Base-by-base conservation (phyloP, 2,797 vertebrate genomes). In the Pelochelys cantorii region DNA sequence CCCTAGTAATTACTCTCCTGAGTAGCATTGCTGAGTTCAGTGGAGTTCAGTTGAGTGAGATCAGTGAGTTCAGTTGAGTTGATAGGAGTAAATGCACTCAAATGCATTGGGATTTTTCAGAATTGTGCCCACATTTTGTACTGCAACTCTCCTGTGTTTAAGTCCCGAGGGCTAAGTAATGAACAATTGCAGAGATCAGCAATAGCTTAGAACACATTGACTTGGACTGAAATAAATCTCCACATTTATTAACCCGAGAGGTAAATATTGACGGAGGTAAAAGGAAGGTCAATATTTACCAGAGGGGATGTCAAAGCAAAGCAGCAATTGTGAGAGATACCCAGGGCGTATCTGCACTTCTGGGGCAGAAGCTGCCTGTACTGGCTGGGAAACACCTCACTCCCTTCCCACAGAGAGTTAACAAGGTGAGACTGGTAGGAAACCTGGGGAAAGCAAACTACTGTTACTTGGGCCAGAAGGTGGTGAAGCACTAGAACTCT, bases 211-310 rank as follows among this genome's bases (percentile, higher is more conserved):
- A 84, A 60, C 37, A n/a, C 60, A 89, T 53, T n/a, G 85, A 92
- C 91, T 88, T 90, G 15, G 25, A 25, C 56, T 22, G 48, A 86
- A 75, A 65, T 31, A 88, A 85, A 83, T 65, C 27, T 84, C 90
- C 93, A 81, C 86, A 87, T 91, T 92, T 96, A 94, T 90, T 88
- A 94, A 95, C 54, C 86, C 78, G 60, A 93, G 82, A 93, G 60
- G 60, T 90, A 94, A 92, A 86, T 95, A 93, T 90, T 94, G 91
- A 92, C 80, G 60, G 1, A n/a, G 81, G 91, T 89, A 90, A 89
- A 88, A 90, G 4, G n/a, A n/a, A 94, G 85, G 68, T 48, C 93
- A 89, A 68, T 90, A 92, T 78, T 83, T 87, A 79, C 80, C 80
- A 60, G 2, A 12, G 77, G 55, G 74, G 14, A 77, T 3, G 22